Evolutionary conservation across 2,797 vertebrate genomes (phyloP), one percentile per base, ranked within the genome.

Genomic region (Holocentrus rufus): DNA sequence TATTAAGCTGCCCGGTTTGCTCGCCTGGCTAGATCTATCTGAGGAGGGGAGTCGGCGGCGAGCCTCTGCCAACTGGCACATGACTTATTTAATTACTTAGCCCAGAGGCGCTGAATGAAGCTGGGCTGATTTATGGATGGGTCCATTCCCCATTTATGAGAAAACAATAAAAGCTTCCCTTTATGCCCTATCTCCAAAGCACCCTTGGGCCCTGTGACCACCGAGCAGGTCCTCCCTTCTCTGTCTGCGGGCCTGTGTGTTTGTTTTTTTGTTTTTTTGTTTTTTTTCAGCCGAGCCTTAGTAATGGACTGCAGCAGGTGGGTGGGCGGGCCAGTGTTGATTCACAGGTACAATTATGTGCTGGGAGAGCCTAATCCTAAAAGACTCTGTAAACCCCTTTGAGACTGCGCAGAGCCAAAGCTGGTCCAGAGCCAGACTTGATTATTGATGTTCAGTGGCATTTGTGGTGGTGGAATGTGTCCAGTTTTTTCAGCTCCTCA

Each of bases 71-170:
- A 91, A 89, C 87, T 87, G 87, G 89, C 86, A 89, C 79, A 72
- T 66, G 27, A 70, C 77, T 85, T 85, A 81, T 85, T 90, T 78
- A 87, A 88, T 90, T 87, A 88, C 86, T 91, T 82, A 88, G 76
- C 79, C 80, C 65, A 27, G 71, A 65, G 23, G 69, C 65, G 65
- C 68, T 14, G 1, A 82, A 73, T 64, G 79, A 86, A 85, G 75
- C 58, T 5, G 44, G 53, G 74, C 76, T 85, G 80, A 86, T 86
- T 87, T 83, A 86, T 78, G 80, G 81, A 69, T 83, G 77, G 6
- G 22, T 79, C 76, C 63, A 67, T 82, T 87, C 70, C 68, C 83
- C 60, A 74, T 89, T 84, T 75, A 79, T 88, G 75, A 83, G 80
- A 53, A 85, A 87, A 83, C 76, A 87, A 82, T 86, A 77, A 85